Evolutionary conservation across 2,888 invertebrate species (phyloP).

Genomic region (Rhagophthalmus giganteus): DNA sequence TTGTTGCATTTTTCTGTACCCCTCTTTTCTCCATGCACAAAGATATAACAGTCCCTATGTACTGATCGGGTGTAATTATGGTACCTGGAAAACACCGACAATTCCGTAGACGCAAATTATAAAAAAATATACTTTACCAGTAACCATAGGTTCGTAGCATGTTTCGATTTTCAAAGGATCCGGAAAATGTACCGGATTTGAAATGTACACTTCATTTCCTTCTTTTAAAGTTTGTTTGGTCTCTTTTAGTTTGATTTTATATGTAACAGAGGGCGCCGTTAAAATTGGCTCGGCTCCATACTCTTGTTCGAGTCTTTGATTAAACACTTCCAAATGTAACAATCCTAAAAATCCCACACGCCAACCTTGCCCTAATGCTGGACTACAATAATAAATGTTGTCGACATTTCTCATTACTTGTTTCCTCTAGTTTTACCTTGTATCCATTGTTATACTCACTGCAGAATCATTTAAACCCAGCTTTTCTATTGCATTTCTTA

Average conservation of each 20-base stretch:
- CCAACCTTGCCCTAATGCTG: constrained; percentile 88
- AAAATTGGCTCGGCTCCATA: constrained; percentile 79
- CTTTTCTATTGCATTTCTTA: constrained; percentile 85
- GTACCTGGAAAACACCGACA: constrained; percentile 63
- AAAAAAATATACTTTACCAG: constrained; percentile 58
- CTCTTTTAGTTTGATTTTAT: constrained; percentile 76
- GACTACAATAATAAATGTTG: no score
- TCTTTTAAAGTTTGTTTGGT: constrained; percentile 70
- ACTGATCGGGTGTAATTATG: constrained; percentile 82
- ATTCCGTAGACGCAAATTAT: not conserved
- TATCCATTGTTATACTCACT: constrained; percentile 78
- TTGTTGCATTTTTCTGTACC: constrained; percentile 66
- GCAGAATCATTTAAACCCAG: constrained; percentile 93
- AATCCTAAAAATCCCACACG: constrained; percentile 84
- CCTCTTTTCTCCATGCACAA: constrained; percentile 79
- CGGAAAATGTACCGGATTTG: constrained; percentile 78
- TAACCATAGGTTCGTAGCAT: constrained; percentile 83
- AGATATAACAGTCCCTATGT: constrained; percentile 69
- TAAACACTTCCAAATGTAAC: constrained; percentile 86
- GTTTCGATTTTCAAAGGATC: constrained; percentile 68
- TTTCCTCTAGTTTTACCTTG: constrained; percentile 78
- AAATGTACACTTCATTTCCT: constrained; percentile 64
- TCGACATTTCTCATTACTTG: no score
- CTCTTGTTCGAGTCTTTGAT: constrained; percentile 82
- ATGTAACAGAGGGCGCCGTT: constrained; percentile 85